A percentile compares a stretch with the other conserved stretches of the same genome.
Evolutionary conservation across 2,888 invertebrate genomes (phyloP).

Genomic region (Pilophorus perplexus): DNA sequence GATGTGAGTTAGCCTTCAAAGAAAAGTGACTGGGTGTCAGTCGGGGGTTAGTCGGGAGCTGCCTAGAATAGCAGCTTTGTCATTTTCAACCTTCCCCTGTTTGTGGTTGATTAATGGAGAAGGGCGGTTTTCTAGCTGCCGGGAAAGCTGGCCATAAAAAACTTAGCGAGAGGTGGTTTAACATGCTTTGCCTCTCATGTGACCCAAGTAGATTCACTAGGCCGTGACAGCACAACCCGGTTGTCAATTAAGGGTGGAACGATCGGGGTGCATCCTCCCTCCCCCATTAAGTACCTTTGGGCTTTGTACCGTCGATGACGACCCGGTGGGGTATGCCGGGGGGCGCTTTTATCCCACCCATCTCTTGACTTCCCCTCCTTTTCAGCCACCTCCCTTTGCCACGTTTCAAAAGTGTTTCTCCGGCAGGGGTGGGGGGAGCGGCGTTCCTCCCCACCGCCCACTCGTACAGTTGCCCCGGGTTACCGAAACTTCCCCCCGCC

Average conservation of each 20-base stretch:
- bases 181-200: neutral
- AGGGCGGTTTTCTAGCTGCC: too few relatives aligned
- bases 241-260: conserved; percentile 24
- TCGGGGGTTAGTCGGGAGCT: too few relatives aligned
- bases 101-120: too few relatives aligned
- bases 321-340: neutral
- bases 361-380: conserved; percentile 3
- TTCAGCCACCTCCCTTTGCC: neutral
- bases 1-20: too few relatives aligned
- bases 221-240: conserved; percentile 28
- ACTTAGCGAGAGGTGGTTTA: too few relatives aligned
- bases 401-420: conserved; percentile 10
- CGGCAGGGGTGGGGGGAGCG: neutral
- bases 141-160: too few relatives aligned
- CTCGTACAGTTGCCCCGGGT: conserved; percentile 22
- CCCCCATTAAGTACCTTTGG: too few relatives aligned
- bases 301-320: too few relatives aligned
- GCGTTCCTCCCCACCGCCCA: neutral
- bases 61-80: too few relatives aligned
- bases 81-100: too few relatives aligned
- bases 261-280: neutral
- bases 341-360: conserved; percentile 6
- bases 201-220: conserved; percentile 13
- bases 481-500: conserved; percentile 34
- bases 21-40: too few relatives aligned